Evolutionary conservation across 2,113 vertebrate species (phyloP).

Genomic region (Hemicordylus capensis): DNA sequence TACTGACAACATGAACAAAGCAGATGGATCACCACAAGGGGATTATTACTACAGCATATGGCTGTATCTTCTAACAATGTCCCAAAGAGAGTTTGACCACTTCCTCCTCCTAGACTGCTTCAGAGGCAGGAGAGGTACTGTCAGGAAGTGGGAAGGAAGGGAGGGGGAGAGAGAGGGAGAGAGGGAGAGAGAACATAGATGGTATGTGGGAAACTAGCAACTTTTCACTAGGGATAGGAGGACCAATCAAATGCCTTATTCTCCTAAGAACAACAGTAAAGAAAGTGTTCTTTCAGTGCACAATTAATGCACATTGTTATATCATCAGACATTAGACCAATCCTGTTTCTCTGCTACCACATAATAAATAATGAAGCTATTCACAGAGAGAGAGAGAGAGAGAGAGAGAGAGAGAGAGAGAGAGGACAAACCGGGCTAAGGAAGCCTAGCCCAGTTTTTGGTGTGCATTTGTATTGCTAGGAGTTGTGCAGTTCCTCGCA

Average conservation of each 20-base stretch:
- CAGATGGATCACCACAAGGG: neutral
- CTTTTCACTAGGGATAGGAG: neutral
- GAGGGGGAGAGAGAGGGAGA: neutral
- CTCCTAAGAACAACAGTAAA: neutral
- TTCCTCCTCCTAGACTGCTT: too few relatives aligned
- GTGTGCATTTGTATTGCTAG: too few relatives aligned
- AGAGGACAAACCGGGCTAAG: too few relatives aligned
- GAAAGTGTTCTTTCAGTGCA: neutral
- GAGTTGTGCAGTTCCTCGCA: too few relatives aligned
- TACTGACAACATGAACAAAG: neutral
- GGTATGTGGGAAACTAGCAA: neutral
- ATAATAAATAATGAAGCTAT: too few relatives aligned
- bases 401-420: too few relatives aligned
- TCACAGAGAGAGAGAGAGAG: too few relatives aligned
- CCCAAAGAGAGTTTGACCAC: neutral
- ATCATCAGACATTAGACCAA: too few relatives aligned
- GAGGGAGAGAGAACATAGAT: neutral
- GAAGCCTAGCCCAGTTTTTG: too few relatives aligned
- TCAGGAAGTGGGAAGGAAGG: too few relatives aligned
- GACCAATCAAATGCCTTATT: neutral
- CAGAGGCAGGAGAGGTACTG: too few relatives aligned
- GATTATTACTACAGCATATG: neutral
- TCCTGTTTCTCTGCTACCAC: too few relatives aligned
- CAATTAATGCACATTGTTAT: neutral
- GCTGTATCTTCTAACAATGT: neutral